Evolutionary conservation across 2,113 vertebrate species (phyloP).

Genomic region (Sminthopsis crassicaudata): DNA sequence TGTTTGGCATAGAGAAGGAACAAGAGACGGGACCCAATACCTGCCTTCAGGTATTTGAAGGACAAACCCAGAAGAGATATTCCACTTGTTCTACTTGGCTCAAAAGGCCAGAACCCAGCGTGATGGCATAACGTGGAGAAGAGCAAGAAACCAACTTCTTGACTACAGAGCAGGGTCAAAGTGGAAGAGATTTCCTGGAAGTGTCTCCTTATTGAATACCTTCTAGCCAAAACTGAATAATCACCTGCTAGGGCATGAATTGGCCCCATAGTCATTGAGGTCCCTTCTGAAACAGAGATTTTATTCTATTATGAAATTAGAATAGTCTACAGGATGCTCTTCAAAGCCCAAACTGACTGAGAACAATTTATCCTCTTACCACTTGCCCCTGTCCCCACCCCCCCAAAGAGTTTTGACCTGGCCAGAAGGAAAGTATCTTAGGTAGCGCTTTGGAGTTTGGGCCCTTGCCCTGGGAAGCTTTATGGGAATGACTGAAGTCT

Average conservation of each 20-base stretch:
- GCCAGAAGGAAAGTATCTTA: neutral
- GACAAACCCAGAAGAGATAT: neutral
- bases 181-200: neutral
- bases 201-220: neutral
- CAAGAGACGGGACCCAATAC: too few species aligned
- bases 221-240: neutral
- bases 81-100: neutral
- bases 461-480: neutral
- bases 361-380: neutral
- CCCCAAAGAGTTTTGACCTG: neutral
- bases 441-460: neutral
- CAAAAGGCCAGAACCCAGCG: neutral
- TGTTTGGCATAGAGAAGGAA: neutral
- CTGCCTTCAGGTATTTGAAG: neutral
- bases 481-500: neutral
- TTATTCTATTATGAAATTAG: neutral
- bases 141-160: neutral
- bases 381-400: neutral
- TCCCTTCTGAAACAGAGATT: neutral
- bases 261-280: neutral
- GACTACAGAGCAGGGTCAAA: neutral
- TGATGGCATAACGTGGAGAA: neutral
- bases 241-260: neutral
- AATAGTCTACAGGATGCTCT: neutral
- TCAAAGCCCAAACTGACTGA: neutral